Conservation (phyloP, 1,140 invertebrate genomes). For the Apis florea region DNA sequence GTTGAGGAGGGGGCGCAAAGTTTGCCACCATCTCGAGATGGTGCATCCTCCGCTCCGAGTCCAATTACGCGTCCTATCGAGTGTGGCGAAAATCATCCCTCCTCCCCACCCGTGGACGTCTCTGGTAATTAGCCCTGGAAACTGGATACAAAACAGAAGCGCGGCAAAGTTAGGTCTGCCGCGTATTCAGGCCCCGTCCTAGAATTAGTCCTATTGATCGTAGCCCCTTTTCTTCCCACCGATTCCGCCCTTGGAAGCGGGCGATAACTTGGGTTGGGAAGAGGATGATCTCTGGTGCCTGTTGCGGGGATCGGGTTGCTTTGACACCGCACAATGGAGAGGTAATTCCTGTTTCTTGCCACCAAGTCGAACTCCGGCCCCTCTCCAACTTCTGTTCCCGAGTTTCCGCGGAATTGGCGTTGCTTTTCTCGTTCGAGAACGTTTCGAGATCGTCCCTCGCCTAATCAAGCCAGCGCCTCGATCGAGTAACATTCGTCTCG, state of each 20-base stretch:
- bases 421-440: too few species aligned
- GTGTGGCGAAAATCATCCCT: neutral
- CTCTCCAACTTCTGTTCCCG: too few species aligned
- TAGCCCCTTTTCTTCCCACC: neutral
- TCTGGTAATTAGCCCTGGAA: conserved; percentile 33
- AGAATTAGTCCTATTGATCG: conserved; percentile 62
- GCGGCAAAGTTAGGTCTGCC: neutral
- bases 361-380: neutral
- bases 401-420: too few species aligned
- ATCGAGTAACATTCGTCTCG: too few species aligned
- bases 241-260: neutral
- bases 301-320: neutral
- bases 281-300: conserved; percentile 40
- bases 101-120: neutral
- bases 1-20: too few species aligned
- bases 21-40: neutral
- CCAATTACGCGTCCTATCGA: conserved; percentile 18
- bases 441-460: too few species aligned
- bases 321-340: conserved; percentile 45
- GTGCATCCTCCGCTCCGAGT: neutral
- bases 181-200: conserved; percentile 37
- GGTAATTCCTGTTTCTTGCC: conserved; percentile 53
- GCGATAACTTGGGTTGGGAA: conserved; percentile 46
- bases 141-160: conserved; percentile 31
- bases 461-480: too few species aligned